Conservation (phyloP, 2,113 vertebrate species). For the Hoplias malabaricus region DNA sequence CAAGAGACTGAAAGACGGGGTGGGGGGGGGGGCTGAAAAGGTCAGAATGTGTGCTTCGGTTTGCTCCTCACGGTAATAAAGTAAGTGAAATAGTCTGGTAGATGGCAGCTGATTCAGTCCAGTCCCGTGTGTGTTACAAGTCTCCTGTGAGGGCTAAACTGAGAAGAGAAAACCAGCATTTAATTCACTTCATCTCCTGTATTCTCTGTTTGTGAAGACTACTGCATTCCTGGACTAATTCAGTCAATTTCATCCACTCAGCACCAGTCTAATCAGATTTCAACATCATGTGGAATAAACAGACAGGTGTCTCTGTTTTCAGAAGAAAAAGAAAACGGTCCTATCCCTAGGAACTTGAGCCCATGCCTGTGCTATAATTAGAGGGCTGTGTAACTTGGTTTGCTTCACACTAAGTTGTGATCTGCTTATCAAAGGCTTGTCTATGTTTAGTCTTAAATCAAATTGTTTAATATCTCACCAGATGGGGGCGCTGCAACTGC, state of each 20-base stretch:
- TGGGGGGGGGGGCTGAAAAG: constrained; percentile 11
- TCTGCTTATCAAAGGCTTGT: neutral
- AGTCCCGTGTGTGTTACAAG: constrained; percentile 37
- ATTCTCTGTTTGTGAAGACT: neutral
- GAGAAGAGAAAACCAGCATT: neutral
- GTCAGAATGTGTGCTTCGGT: constrained; percentile 33
- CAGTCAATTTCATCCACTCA: neutral
- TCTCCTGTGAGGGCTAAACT: constrained; percentile 17
- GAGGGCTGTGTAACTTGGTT: too few species aligned
- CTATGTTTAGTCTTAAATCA: neutral
- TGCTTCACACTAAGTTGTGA: neutral
- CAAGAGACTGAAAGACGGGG: neutral
- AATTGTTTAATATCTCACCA: constrained; percentile 37
- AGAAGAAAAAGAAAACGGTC: neutral
- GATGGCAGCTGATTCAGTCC: constrained; percentile 40
- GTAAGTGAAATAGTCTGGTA: constrained; percentile 42
- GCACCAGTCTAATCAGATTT: neutral
- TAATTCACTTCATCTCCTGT: constrained; percentile 6
- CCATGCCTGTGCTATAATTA: too few species aligned
- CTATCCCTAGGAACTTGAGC: too few species aligned
- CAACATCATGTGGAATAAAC: neutral
- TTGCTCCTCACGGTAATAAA: constrained; percentile 38
- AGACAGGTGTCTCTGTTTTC: too few species aligned
- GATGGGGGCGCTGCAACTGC: constrained; percentile 55
- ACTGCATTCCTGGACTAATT: neutral